These are phyloP conservation scores for Alethe diademata DNA, from an alignment of 2,113 vertebrate genomes.

Conservation along the genomic window DNA sequence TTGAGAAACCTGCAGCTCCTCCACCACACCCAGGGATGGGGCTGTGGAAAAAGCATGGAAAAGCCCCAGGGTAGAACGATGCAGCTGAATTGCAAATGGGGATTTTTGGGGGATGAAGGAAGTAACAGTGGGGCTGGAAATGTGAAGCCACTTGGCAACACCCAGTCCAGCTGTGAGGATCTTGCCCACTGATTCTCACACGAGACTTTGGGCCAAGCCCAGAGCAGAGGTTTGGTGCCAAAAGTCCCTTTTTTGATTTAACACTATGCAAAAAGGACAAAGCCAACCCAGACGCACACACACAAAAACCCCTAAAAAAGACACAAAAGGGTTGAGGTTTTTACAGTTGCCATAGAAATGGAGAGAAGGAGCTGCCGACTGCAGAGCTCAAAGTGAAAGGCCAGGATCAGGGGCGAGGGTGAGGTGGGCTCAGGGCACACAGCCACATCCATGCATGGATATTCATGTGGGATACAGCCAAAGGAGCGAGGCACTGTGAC, in stretches of 20 bases:
- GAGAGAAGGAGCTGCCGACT: constrained; percentile 56
- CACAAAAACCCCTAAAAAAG: not conserved
- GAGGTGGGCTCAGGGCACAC: not conserved
- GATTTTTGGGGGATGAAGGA: not conserved
- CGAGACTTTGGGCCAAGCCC: not conserved
- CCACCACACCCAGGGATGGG: not conserved
- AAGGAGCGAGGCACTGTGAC: not conserved
- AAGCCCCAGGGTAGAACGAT: not conserved
- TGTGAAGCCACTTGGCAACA: not conserved
- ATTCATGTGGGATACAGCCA: not conserved
- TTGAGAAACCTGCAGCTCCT: not conserved
- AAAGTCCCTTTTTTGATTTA: not conserved
- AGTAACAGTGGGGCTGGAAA: not conserved
- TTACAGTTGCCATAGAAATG: constrained; percentile 75
- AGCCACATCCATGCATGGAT: not conserved
- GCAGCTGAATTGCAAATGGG: not conserved
- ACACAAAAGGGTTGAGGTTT: constrained; percentile 49
- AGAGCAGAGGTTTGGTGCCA: not conserved
- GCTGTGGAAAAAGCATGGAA: not conserved
- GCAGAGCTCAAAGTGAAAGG: constrained; percentile 35
- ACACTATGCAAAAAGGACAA: not conserved
- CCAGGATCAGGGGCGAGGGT: not conserved
- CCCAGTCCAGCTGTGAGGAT: not conserved
- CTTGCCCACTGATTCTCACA: not conserved
- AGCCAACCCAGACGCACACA: not conserved